Conservation (phyloP, 2,888 invertebrate species). For the Aspidiotus destructor region DNA sequence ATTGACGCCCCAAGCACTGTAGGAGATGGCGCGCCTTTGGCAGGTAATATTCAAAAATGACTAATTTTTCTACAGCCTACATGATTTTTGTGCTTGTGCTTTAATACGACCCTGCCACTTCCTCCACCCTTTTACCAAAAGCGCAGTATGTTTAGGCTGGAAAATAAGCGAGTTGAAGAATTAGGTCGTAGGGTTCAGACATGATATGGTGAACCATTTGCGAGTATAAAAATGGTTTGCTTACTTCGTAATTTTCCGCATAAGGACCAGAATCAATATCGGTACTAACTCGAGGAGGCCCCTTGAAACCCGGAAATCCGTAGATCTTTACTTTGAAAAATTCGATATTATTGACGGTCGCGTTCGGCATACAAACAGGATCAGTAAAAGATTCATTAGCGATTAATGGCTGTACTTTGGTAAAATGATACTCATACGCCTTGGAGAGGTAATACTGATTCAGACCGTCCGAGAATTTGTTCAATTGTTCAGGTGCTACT, state of each 20-base stretch:
- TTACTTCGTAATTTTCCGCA: neutral
- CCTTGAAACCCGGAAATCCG: constrained; percentile 15
- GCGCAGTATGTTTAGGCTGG: too few species aligned
- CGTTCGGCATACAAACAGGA: constrained; percentile 9
- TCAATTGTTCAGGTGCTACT: constrained; percentile 11
- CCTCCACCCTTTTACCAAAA: too few species aligned
- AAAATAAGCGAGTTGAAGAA: neutral
- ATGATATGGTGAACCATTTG: neutral
- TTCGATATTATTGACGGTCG: neutral
- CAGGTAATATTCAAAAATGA: too few species aligned
- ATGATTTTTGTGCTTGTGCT: too few species aligned
- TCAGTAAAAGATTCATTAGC: neutral
- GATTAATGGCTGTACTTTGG: neutral
- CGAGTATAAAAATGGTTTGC: neutral
- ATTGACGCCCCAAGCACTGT: too few species aligned
- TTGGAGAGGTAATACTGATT: constrained; percentile 9
- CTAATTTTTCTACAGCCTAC: too few species aligned
- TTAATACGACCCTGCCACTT: too few species aligned
- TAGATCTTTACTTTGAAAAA: constrained; percentile 11
- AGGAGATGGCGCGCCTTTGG: too few species aligned
- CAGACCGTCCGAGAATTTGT: constrained; percentile 12
- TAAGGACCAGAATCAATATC: neutral
- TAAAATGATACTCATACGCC: constrained; percentile 4
- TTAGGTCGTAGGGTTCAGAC: neutral
- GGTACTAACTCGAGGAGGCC: neutral